These are phyloP conservation scores for Acrossocheilus wenchowensis DNA, from an alignment of 2,797 vertebrate genomes.

Conservation along the genomic window DNA sequence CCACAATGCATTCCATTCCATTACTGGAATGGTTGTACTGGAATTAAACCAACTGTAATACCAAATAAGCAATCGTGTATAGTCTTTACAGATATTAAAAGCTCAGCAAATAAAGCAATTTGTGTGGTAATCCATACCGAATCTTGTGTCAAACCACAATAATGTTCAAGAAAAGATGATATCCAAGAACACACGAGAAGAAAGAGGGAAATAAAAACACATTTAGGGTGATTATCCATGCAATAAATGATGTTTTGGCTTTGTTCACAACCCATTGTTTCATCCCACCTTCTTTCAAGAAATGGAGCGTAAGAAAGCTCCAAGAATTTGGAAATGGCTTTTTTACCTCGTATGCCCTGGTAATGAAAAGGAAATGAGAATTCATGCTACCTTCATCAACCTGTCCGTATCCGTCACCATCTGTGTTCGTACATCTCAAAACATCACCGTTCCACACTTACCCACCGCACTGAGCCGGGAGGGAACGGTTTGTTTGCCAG, in stretches of 20 bases:
- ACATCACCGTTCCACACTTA: conserved; percentile 25
- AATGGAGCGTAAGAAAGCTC: background rate
- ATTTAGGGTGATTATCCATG: conserved; percentile 15
- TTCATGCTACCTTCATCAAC: conserved; percentile 41
- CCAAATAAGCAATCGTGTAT: background rate
- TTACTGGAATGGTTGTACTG: background rate
- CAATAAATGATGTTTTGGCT: background rate
- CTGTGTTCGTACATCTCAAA: conserved; percentile 4
- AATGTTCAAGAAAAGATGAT: background rate
- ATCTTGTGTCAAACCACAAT: background rate
- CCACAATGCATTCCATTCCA: background rate
- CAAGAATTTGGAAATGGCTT: conserved; percentile 8
- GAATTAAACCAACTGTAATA: conserved; percentile 19
- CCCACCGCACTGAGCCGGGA: conserved; percentile 1
- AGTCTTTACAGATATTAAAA: background rate
- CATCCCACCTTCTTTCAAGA: background rate
- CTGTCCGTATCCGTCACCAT: conserved; percentile 30
- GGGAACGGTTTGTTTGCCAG: conserved; percentile 61
- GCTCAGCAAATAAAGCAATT: background rate
- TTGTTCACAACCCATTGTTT: background rate
- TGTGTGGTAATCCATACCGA: background rate
- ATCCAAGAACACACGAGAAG: background rate
- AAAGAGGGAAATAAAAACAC: background rate
- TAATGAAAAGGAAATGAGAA: conserved; percentile 48
- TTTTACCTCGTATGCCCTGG: background rate